Percentiles rank a stretch among this genome's conserved stretches.
Conservation (phyloP, 1,140 invertebrate species). For the Drosophila tristis region DNA sequence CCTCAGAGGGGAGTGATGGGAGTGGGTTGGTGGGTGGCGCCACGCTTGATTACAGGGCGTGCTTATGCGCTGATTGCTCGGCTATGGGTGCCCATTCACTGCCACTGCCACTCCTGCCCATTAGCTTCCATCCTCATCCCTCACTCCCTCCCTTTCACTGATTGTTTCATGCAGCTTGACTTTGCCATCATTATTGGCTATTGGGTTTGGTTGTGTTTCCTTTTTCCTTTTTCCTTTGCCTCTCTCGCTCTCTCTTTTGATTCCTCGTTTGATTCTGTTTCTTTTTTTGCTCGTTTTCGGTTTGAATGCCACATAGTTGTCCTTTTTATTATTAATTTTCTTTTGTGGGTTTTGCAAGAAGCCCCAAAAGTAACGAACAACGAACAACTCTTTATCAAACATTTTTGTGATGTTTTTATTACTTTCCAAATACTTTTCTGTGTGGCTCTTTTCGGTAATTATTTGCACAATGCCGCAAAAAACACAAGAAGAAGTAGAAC, state of each 20-base stretch:
- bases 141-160: conserved; percentile 4
- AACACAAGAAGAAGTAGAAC: too few species aligned
- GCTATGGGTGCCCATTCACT: conserved; percentile 51
- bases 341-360: conserved; percentile 33
- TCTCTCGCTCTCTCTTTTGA: not conserved
- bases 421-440: conserved; percentile 73
- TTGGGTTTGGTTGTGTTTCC: conserved; percentile 50
- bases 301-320: conserved; percentile 65
- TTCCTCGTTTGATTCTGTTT: not conserved
- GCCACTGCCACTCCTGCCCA: conserved; percentile 10
- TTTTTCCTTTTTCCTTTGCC: conserved; percentile 18
- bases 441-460: conserved; percentile 41
- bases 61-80: conserved; percentile 79
- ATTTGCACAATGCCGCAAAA: conserved; percentile 45
- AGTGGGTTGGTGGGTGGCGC: conserved; percentile 15
- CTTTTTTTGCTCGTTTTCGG: conserved; percentile 36
- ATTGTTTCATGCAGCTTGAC: conserved; percentile 59
- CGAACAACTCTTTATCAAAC: conserved; percentile 60
- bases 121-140: conserved; percentile 12
- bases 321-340: conserved; percentile 73
- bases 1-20: conserved; percentile 12
- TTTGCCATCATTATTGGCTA: conserved; percentile 75
- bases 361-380: conserved; percentile 8
- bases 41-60: conserved; percentile 78
- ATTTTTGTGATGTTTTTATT: conserved; percentile 77